Base-by-base conservation (phyloP, 2,797 vertebrate genomes). In the Yasuhikotakia modesta region DNA sequence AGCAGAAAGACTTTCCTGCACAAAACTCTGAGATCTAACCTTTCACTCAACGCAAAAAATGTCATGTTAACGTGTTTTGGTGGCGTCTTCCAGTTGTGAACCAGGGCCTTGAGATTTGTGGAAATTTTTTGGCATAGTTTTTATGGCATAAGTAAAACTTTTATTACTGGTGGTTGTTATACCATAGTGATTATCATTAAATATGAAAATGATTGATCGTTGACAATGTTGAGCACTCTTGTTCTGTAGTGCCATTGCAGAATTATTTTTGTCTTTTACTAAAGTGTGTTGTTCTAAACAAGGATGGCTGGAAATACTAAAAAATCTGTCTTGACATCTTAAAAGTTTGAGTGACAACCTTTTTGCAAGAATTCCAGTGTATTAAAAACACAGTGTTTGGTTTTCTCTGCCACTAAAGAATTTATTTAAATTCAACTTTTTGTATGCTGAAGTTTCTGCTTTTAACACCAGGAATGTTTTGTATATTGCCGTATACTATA, bases 91-190 rank as follows among this genome's bases (percentile, higher is more conserved):
- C 80, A 63, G 52, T 71, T 78, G 73, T 72, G 57, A 78, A 55
- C 75, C 65, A 71, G 82, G 85, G 78, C 75, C 80, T 85, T 88
- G 65, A 77, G 27, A 77, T 68, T 81, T 80, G 79, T 85, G 79
- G 66, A 82, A 64, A 76, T 69, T 68, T 72, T 82, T 84, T 84
- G 46, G 80, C 80, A 78, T 81, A 80, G 78, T 83, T 81, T 83
- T 86, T 85, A 81, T 83, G 79, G 84, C 76, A 76, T 77, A 53
- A 73, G 71, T 70, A 66, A 79, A 24, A 80, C 63, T 84, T 85
- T 81, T 83, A 68, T 79, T 84, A 83, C 80, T 71, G 81, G 61
- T 85, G 79, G 60, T 80, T 84, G 72, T 86, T 73, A 81, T 79
- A 84, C 61, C 48, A n/a, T 77, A 63, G 60, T 77, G 76, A 78